These are phyloP conservation scores for Hepsetus odoe DNA, from an alignment of 2,113 vertebrate species.

Conservation along the genomic window DNA sequence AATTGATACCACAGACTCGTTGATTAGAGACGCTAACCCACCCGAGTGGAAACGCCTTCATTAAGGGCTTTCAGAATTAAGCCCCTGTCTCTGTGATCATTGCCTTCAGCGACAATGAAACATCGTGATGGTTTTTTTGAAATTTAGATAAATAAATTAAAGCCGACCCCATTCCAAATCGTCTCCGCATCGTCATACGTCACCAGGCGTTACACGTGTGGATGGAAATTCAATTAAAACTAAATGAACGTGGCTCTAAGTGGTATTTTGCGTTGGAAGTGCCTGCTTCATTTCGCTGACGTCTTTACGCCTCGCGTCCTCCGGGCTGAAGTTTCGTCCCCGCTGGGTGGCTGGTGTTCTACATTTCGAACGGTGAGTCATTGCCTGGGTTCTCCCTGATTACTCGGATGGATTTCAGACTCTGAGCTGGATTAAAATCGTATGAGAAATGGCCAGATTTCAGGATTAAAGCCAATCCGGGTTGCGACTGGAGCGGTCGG, in stretches of 20 bases:
- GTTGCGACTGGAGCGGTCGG: neutral
- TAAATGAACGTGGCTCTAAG: neutral
- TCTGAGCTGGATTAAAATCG: neutral
- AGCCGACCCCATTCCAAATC: neutral
- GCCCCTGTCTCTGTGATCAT: neutral
- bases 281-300: neutral
- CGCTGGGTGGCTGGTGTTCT: too few species aligned
- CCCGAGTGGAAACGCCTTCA: neutral
- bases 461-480: neutral
- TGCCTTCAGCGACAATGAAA: neutral
- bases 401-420: slow-evolving; percentile 2
- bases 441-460: neutral
- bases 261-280: neutral
- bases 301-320: neutral
- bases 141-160: neutral
- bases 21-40: neutral
- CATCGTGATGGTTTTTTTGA: neutral
- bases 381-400: neutral
- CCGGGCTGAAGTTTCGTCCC: neutral
- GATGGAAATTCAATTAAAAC: neutral
- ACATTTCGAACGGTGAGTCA: neutral
- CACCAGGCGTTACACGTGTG: neutral
- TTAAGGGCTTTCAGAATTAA: neutral
- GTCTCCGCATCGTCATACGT: neutral
- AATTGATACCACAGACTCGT: neutral